Evolutionary conservation across 2,888 invertebrate species (phyloP).

Genomic region (Gortyna flavago): DNA sequence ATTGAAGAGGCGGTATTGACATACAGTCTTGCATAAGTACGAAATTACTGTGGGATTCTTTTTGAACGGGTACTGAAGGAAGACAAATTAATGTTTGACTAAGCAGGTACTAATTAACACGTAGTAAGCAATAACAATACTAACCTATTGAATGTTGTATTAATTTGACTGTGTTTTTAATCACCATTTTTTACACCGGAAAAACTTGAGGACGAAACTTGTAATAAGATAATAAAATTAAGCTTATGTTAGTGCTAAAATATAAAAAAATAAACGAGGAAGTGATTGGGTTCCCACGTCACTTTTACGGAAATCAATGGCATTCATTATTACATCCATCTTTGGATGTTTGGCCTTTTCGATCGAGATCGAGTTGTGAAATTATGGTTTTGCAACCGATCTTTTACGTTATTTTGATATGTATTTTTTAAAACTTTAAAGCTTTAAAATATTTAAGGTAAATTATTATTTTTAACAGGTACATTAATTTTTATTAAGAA

Average conservation of each 20-base stretch:
- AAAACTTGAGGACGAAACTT: constrained; percentile 1
- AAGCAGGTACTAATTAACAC: not conserved
- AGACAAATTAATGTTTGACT: not conserved
- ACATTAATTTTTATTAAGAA: not conserved
- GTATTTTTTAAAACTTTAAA: not conserved
- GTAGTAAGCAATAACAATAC: not conserved
- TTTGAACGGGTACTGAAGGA: not conserved
- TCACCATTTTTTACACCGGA: not conserved
- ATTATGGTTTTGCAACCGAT: not conserved
- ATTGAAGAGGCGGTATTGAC: constrained; percentile 5
- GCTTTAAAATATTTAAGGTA: not conserved
- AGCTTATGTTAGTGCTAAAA: constrained; percentile 3
- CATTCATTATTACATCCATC: constrained; percentile 25
- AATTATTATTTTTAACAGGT: not conserved
- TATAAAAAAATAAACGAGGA: constrained; percentile 35
- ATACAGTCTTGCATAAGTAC: constrained; percentile 38
- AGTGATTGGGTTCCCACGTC: constrained; percentile 29
- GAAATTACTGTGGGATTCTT: not conserved
- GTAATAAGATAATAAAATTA: not conserved
- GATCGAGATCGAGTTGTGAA: constrained; percentile 11
- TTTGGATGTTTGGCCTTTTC: constrained; percentile 42
- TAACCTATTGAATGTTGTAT: not conserved
- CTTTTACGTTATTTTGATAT: constrained; percentile 1
- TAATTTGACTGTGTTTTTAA: not conserved
- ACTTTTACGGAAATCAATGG: constrained; percentile 34